Percentiles rank a stretch among this genome's conserved stretches.
These are phyloP conservation scores for Bos indicus DNA, from an alignment of 2,113 vertebrate species.

Conservation along the genomic window DNA sequence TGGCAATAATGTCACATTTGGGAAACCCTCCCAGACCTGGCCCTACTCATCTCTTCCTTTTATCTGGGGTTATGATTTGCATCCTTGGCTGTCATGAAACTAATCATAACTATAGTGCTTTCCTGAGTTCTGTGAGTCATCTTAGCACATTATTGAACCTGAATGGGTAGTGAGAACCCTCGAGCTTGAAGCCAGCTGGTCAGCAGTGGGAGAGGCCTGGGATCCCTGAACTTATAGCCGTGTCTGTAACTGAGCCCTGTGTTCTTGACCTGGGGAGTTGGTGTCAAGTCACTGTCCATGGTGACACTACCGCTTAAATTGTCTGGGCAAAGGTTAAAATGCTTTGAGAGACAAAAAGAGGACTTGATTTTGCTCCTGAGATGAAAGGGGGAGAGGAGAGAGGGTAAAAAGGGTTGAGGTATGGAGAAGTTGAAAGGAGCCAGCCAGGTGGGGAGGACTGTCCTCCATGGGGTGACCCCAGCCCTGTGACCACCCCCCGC, in stretches of 20 bases:
- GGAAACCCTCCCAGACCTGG: background rate
- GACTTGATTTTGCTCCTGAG: background rate
- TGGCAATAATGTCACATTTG: background rate
- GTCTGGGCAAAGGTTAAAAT: background rate
- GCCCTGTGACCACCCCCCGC: background rate
- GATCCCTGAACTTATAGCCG: background rate
- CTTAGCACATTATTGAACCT: background rate
- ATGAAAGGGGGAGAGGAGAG: background rate
- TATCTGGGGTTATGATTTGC: background rate
- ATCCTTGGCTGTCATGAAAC: background rate
- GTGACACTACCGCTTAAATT: background rate
- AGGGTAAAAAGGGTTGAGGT: background rate
- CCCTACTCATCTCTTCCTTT: background rate
- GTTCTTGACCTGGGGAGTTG: background rate
- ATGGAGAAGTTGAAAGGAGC: background rate
- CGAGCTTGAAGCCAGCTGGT: background rate
- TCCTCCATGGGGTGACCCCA: background rate
- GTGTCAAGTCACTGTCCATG: background rate
- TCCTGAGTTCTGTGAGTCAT: background rate
- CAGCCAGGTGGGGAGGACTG: background rate
- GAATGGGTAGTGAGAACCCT: background rate
- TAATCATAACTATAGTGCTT: background rate
- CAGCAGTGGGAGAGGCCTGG: background rate
- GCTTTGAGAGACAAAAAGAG: background rate
- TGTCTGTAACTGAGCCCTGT: background rate